Base-by-base conservation (phyloP, 2,797 vertebrate genomes). In the Anguilla pacifica region DNA sequence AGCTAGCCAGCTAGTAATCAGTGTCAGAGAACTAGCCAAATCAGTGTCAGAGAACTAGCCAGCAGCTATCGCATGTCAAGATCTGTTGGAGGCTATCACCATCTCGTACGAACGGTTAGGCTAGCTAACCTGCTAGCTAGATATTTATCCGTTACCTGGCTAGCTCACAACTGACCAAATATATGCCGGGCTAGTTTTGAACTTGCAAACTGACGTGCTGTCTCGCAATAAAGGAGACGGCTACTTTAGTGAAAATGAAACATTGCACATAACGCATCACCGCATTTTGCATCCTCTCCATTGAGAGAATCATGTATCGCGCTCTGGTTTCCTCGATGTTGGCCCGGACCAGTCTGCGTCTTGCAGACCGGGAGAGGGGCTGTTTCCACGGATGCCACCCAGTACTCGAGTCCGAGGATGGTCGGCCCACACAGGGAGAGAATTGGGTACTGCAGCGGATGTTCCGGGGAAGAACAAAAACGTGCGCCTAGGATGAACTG, bases 11-110 rank as follows among this genome's bases (percentile, higher is more conserved):
- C 93, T 93, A 92, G 92, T 19, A 81, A 64, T 61, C n/a, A n/a
- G n/a, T n/a, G n/a, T n/a, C n/a, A n/a, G n/a, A n/a, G n/a, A n/a
- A n/a, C n/a, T n/a, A n/a, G n/a, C n/a, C n/a, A n/a, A n/a, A n/a
- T n/a, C 86, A 59, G 86, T 86, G 31, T 74, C n/a, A 92, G 89
- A 92, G 94, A 94, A 92, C 93, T 89, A 86, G 89, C 88, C 93
- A 93, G 94, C 93, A 93, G 94, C 93, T 28, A 91, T 91, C 90
- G 39, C 43, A 25, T 49, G 39, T 81, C 77, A 81, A 25, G 77
- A 49, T 22, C 77, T 46, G 39, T 49, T 2, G 43, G 43, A 81
- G 17, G 77, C 43, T 25, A 81, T 46, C 77, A 49, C 39, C 77
- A 81, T 81, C 19, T 81, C 39, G 43, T 49, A 46, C 6, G 1